Base-by-base conservation (phyloP, 1,140 invertebrate species). In the Thaumatotibia leucotreta region DNA sequence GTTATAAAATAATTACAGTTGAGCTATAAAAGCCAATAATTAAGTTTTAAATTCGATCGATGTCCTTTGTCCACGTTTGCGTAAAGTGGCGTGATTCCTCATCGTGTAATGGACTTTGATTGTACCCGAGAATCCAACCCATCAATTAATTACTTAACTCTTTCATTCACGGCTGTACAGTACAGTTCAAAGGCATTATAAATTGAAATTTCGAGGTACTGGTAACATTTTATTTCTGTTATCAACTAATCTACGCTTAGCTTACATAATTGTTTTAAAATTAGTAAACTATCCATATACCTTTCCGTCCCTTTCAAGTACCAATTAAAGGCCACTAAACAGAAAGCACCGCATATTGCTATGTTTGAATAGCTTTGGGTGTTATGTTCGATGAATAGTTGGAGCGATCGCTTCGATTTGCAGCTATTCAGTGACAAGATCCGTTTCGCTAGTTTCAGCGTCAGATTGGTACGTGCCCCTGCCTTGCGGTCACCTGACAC, bases 121-220 rank as follows among this genome's bases (percentile, higher is more conserved):
- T 58, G 52, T 27, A 29, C 20, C 52, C 23, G 52, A 31, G 27
- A 27, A 58, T n/a, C 8, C 50, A 58, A 58, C 52, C 52, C 52
- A 58, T 58, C 52, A 58, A 58, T 58, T 58, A 58, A 58, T 58
- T 58, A 58, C 52, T 45, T 9, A 20, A 45, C 39, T 58, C 27
- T 58, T 58, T 58, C n/a, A 10, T 58, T 11, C 17, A 14, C n/a
- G 4, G 23, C 11, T 24, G n/a, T n/a, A 11, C 20, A 0, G 23
- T 11, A 29, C 14, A 45, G 17, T 17, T 11, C 11, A 20, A 14
- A n/a, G 0, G 2, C 0, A 45, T 20, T 17, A 58, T 58, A 31
- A 58, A 31, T 31, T 58, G 52, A 17, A 24, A 27, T 29, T 17
- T n/a, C 29, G 11, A 14, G 10, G 52, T 39, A n/a, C 33, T n/a